Base-by-base conservation (phyloP, 2,113 vertebrate species). In the Siphamia tubifer region DNA sequence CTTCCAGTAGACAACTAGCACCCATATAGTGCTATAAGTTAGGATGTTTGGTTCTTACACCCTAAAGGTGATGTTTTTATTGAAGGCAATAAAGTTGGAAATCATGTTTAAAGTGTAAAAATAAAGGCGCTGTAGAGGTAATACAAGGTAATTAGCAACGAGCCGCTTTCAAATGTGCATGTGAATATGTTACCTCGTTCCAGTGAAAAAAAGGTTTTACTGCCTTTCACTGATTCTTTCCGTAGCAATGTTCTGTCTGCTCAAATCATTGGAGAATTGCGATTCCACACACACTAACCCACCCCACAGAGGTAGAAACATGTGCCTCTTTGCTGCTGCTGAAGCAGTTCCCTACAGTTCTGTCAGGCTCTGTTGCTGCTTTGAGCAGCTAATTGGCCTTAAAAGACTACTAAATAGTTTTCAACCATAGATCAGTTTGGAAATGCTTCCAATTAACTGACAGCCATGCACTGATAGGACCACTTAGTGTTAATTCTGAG, bases 391-490 rank as follows among this genome's bases (percentile, higher is more conserved):
- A 74, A 82, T 77, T 76, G 67, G 63, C 42, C 54, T 51, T 75
- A 65, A 83, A 83, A 75, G 31, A 56, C 31, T 16, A 20, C 62
- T 61, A 43, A 76, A 65, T 24, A 45, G 53, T 60, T 71, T 79
- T 36, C 16, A 45, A 64, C 49, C 21, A 15, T 44, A 57, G 63
- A 72, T 77, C 39, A 56, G 57, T 55, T 72, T 52, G 13, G 53
- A 79, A 79, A 76, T 28, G 31, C 19, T 28, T 62, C 53, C 75
- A 68, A 79, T 83, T 79, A 83, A 61, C 36, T 47, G 56, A 60
- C 62, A 68, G 53, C 32, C 0, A 21, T 64, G 67, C 2, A 12
- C 47, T 79, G 56, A 79, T 68, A 54, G 57, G 42, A 65, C 35
- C 63, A 79, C 76, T 83, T 75, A 79, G 12, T 40, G 53, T 52